Percentiles rank a stretch among this genome's conserved stretches.
These are phyloP conservation scores for Hemibagrus guttatus DNA, from an alignment of 2,797 vertebrate genomes.

Conservation along the genomic window DNA sequence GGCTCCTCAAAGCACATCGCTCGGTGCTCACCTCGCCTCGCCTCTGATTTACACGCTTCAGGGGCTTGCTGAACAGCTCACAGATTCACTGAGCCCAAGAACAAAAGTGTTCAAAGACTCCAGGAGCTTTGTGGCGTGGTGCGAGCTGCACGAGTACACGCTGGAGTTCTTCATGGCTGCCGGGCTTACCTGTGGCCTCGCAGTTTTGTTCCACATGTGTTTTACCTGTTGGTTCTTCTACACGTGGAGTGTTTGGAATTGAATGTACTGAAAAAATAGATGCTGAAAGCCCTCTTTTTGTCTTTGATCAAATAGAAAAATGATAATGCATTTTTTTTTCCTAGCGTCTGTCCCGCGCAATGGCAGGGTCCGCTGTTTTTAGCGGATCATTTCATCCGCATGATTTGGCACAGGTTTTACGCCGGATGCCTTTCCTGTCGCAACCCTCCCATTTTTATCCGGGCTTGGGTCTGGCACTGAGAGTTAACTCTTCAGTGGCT, in stretches of 20 bases:
- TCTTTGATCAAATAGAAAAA: too few species aligned
- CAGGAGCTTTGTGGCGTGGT: neutral
- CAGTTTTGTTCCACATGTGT: neutral
- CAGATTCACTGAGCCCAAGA: neutral
- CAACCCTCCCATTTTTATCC: too few species aligned
- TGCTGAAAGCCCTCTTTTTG: neutral
- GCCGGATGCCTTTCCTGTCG: too few species aligned
- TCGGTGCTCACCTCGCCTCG: conserved; percentile 26
- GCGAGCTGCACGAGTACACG: neutral
- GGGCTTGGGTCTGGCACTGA: too few species aligned
- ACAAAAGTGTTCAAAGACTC: conserved; percentile 12
- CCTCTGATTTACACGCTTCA: conserved; percentile 46
- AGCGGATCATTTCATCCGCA: too few species aligned
- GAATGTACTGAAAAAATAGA: neutral
- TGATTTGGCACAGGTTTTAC: too few species aligned
- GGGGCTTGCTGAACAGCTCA: conserved; percentile 17
- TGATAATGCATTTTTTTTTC: too few species aligned
- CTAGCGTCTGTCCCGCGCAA: too few species aligned
- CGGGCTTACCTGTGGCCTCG: neutral
- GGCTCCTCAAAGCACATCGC: conserved; percentile 46
- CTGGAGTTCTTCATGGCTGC: conserved; percentile 14
- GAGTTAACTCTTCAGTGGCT: too few species aligned
- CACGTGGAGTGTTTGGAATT: neutral
- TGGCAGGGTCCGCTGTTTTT: too few species aligned
- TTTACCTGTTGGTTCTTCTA: conserved; percentile 10